Conservation (phyloP, 2,797 vertebrate species). For the Falco concolor region DNA sequence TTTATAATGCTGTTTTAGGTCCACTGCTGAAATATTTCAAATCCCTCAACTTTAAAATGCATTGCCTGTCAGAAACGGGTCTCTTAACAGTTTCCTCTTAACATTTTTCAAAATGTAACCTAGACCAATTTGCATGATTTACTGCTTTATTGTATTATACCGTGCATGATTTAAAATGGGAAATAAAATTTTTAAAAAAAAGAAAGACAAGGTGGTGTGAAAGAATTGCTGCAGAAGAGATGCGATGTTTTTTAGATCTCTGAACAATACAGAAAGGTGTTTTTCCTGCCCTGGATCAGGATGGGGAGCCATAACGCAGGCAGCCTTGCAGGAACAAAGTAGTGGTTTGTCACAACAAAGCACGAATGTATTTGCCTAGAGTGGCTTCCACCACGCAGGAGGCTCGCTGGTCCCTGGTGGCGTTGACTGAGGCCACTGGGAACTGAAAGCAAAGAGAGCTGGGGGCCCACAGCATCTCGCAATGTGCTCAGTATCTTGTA, state of each 20-base stretch:
- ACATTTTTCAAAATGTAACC: slow-evolving; percentile 86
- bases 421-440: not conserved
- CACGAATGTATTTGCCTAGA: not conserved
- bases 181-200: slow-evolving; percentile 74
- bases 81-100: slow-evolving; percentile 85
- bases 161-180: slow-evolving; percentile 81
- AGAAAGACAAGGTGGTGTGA: slow-evolving; percentile 51
- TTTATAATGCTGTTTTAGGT: slow-evolving; percentile 91
- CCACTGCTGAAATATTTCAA: slow-evolving; percentile 86
- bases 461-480: not conserved
- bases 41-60: slow-evolving; percentile 86
- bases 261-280: slow-evolving; percentile 6
- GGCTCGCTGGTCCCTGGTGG: not conserved
- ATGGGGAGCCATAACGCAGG: not conserved
- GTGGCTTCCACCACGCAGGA: not conserved
- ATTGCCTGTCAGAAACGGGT: slow-evolving; percentile 82
- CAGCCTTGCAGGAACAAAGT: not conserved
- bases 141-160: slow-evolving; percentile 85
- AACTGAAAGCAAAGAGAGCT: slow-evolving; percentile 45
- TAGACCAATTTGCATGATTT: slow-evolving; percentile 87
- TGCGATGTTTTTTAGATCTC: slow-evolving; percentile 4
- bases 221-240: slow-evolving; percentile 51
- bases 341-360: slow-evolving; percentile 37
- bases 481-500: not conserved
- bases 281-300: not conserved